phyloP scores from a whole-genome alignment of 2,113 vertebrate species.

The Neolamprologus devosi region DNA sequence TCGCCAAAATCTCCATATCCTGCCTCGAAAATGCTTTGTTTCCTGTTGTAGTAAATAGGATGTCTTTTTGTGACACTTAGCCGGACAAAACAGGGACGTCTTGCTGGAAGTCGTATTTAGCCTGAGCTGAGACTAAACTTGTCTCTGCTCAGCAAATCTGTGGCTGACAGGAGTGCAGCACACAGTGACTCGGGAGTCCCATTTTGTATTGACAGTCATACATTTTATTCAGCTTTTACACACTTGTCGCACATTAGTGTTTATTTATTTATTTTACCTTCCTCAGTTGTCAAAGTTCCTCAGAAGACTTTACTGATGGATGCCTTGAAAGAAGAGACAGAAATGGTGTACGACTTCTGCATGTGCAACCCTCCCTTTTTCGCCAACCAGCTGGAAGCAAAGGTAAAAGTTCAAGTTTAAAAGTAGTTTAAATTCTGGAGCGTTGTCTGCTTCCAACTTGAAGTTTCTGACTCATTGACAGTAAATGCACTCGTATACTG shows the following conservation, averaged over 20 bases:
- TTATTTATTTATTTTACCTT: background rate
- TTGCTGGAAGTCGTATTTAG: background rate
- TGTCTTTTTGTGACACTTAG: background rate
- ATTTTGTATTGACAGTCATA: background rate
- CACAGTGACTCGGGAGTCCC: background rate
- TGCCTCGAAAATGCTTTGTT: background rate
- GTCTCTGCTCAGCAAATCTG: background rate
- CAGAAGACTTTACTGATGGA: conserved; percentile 98
- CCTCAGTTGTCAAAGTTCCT: conserved; percentile 94
- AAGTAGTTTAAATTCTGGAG: background rate
- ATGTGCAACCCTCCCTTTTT: conserved; percentile 99
- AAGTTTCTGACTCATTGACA: background rate
- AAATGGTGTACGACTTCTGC: conserved; percentile 94
- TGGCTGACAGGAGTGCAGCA: background rate
- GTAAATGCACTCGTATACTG: background rate
- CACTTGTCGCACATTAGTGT: background rate
- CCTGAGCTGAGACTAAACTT: background rate
- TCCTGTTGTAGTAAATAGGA: background rate
- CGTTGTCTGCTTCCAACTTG: background rate
- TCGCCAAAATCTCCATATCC: fast-evolving
- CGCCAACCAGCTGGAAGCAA: conserved; percentile 92
- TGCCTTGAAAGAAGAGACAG: conserved; percentile 93
- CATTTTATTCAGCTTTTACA: background rate
- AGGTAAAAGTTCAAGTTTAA: conserved; percentile 66
- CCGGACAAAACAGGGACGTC: background rate